Base-by-base conservation (phyloP, 2,888 invertebrate genomes). In the Crocallis elinguaria region DNA sequence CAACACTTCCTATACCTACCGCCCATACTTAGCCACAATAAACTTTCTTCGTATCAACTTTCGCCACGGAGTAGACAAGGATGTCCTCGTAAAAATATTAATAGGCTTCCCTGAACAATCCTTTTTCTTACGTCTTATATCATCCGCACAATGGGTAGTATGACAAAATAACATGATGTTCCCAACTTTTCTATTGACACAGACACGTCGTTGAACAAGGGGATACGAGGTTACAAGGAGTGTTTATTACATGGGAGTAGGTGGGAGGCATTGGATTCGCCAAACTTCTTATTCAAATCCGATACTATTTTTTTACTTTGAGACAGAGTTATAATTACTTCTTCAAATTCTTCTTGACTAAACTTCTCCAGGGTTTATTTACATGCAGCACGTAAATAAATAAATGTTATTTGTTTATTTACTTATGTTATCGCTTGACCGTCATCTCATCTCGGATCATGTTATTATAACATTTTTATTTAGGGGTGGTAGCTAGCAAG, bases 211-310 rank as follows among this genome's bases (percentile, higher is more conserved):
- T 39, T 43, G 54, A 57, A 64, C 63, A 61, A 61, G 60, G 60
- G 62, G 42, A 68, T 57, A 67, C 62, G 64, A 66, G 66, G 69
- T 71, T 71, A 73, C 59, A 64, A 64, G 68, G 49, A 60, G 60
- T 57, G 58, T 58, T 58, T 61, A 57, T 66, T 62, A 52, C 35
- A 11, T 36, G 51, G 41, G 23, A 21, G 51, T 21, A 45, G 9
- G 17, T 8, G 43, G 43, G 9, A 25, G 21, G 60, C 37, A 6
- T 44, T 37, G 13, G 11, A 21, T 25, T 25, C n/a, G 3, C n/a
- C 25, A 25, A 25, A 25, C 9, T 25, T 25, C n/a, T 23, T 6
- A 19, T 19, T 19, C 5, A 19, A 25, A 8, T 7, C 8, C 25
- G 9, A 5, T n/a, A n/a, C n/a, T n/a, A n/a, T n/a, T n/a, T n/a